Evolutionary conservation across 2,113 vertebrate genomes (phyloP), one percentile per base, ranked within the genome.

Genomic region (Callipepla californica): DNA sequence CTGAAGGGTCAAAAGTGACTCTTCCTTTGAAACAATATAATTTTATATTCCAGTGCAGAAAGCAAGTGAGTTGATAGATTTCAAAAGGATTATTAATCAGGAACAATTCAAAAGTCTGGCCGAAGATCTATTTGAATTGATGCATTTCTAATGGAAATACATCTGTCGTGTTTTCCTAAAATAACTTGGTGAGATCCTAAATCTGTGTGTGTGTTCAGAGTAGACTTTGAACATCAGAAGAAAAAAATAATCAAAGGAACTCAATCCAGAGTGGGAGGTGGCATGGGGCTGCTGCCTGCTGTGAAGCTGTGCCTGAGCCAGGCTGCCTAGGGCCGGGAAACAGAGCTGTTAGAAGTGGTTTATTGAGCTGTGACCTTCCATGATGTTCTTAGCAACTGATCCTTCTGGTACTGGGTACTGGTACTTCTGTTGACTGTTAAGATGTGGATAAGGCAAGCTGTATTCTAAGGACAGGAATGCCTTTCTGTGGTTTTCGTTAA

Each of bases 61-160:
- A 85, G 14, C 45, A 78, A 53, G 32, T 55, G 67, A 38, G 19
- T 26, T 57, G 30, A 47, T 74, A 51, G 40, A 77, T 92, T 92
- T 87, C 59, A 92, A 92, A 94, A 47, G 36, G 81, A 95, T 78
- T 92, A 62, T 77, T 87, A 95, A 93, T 95, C 79, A 80, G 63
- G 58, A 95, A 57, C 10, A 82, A 59, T 84, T 69, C 61, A 23
- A 86, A 92, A 86, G 53, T 77, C 58, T 72, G 76, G 67, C 81
- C 69, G n/a, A 92, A 91, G 20, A 28, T 51, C 53, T 65, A 21
- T 87, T 88, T 79, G 86, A 95, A 76, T 67, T 38, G 51, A 74
- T 73, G 66, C 23, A 80, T 92, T 91, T 91, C 79, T 72, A 89
- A 70, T 91, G 63, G 53, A 78, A 95, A 93, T 73, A 40, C 47